Percentiles rank a stretch among this genome's conserved stretches.
Conservation (phyloP, 2,797 vertebrate genomes). For the Natrix natrix region DNA sequence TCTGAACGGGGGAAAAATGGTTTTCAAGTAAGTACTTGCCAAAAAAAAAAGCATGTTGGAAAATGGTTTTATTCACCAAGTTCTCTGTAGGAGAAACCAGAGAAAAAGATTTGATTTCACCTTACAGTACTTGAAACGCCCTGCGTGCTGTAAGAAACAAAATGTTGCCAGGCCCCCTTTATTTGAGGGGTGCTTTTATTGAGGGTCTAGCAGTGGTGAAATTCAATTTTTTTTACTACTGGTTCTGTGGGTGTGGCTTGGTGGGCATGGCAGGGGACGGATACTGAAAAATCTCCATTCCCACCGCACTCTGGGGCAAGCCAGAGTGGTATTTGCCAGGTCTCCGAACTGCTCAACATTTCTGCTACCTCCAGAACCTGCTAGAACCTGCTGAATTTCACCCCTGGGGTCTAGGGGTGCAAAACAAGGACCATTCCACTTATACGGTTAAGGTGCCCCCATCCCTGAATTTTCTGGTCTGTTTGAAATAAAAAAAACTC, state of each 20-base stretch:
- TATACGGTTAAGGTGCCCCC: neutral
- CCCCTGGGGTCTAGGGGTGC: neutral
- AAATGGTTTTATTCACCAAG: neutral
- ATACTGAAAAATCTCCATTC: too few relatives aligned
- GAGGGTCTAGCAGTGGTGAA: neutral
- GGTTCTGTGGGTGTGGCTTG: too few relatives aligned
- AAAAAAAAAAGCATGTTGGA: neutral
- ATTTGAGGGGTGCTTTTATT: neutral
- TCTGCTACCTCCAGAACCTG: too few relatives aligned
- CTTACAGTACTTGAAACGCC: neutral
- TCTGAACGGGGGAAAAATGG: neutral
- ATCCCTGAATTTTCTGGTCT: neutral
- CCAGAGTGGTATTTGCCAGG: too few relatives aligned
- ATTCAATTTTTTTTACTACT: too few relatives aligned
- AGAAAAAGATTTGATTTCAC: neutral
- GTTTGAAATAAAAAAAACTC: neutral
- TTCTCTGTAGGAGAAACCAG: neutral
- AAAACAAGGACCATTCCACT: neutral
- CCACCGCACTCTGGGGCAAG: too few relatives aligned
- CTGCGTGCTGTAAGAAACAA: neutral
- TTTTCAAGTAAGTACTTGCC: neutral
- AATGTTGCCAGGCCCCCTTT: neutral
- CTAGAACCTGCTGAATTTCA: too few relatives aligned
- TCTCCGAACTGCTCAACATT: too few relatives aligned
- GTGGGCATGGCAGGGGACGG: too few relatives aligned